Evolutionary conservation across 2,888 invertebrate species (phyloP), one percentile per base, ranked within the genome.

Genomic region (Hirtodrosophila cameraria): DNA sequence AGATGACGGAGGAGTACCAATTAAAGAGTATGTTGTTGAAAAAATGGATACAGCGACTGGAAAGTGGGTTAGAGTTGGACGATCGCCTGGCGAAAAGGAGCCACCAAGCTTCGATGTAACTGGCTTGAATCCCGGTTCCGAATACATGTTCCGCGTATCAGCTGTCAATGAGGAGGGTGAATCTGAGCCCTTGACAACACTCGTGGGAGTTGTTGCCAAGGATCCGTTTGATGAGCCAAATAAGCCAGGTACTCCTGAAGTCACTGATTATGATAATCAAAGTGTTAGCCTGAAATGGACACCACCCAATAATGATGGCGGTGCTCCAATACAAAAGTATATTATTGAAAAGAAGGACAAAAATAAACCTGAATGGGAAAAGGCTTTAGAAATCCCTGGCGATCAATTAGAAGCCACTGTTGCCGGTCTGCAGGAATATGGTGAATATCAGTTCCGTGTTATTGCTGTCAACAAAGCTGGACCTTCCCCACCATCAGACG

Each of bases 101-200:
- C 96, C 96, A 25, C 96, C 4, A 95, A 95, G 79, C 16, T 79
- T 86, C 20, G 81, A 86, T 94, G 92, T 96, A 2, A 94, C 93
- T 1, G 97, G 97, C 1, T 92, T 98, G 35, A 95, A 96, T 82
- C 97, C 97, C 89, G 98, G 98, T 80, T 99, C 99, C 90, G 96
- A 97, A 2, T 99, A 99, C 92, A 97, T 99, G 92, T 99, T 99
- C 94, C 94, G 99, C 35, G 99, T 99, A 0, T 96, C 96, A 86
- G 99, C 99, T 11, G 98, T 99, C 48, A 99, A 99, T 92, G 97
- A 97, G 89, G 98, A 99, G 91, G 99, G 99, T 9, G 98, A 98
- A 91, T 98, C 99, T 0, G 99, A 99, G 90, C 98, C 98, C 55
- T 92, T 99, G 50, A 97, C 97, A 90, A 96, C 98, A 0, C 97